phyloP scores from a whole-genome alignment of 2,888 invertebrate genomes.

The Parascotia fuliginaria region DNA sequence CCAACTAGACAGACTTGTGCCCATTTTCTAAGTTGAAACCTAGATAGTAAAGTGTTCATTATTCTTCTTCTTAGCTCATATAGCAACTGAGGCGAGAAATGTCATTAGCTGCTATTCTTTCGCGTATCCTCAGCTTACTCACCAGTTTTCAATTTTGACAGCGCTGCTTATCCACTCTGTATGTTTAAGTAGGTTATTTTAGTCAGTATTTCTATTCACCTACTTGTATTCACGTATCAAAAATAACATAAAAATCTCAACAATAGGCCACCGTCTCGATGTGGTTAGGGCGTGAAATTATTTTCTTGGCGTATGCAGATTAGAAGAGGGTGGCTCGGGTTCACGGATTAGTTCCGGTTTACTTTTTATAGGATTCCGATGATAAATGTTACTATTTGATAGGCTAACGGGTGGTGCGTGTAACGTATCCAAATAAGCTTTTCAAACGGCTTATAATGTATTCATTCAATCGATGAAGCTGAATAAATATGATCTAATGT shows the following conservation, averaged over 20 bases:
- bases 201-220: no score
- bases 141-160: no score
- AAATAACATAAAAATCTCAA: constrained; percentile 55
- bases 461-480: constrained; percentile 40
- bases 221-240: constrained; percentile 38
- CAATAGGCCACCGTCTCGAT: constrained; percentile 64
- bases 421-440: constrained; percentile 77
- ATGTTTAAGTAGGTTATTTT: no score
- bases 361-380: constrained; percentile 84
- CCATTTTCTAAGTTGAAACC: no score
- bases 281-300: constrained; percentile 82
- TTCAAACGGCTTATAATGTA: constrained; percentile 46
- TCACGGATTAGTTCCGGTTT: constrained; percentile 80
- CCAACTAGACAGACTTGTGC: no score
- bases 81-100: no score
- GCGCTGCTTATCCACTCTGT: no score
- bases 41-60: no score
- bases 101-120: no score
- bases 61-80: no score
- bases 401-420: constrained; percentile 81
- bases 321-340: constrained; percentile 67
- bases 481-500: constrained; percentile 18
- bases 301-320: constrained; percentile 85
- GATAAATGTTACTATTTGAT: constrained; percentile 79
- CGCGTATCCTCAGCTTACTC: no score